Base-by-base conservation (phyloP, 1,140 invertebrate species). In the Papilio dardanus region DNA sequence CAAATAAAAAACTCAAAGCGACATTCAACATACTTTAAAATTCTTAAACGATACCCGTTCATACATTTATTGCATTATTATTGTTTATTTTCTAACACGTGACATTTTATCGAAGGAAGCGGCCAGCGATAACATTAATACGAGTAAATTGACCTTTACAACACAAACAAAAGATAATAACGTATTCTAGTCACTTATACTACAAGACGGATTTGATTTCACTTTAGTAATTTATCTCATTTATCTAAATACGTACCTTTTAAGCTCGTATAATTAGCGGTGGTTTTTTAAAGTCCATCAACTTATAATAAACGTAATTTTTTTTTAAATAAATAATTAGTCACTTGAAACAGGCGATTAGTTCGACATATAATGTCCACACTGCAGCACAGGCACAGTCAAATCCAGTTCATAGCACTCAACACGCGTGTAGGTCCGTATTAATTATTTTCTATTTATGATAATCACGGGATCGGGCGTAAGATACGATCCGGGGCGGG, bases 321-420 rank as follows among this genome's bases (percentile, higher is more conserved):
- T 54, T 78, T 81, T 74, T 37, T 77, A 75, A 76, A 77, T 76
- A 77, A n/a, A 67, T 62, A 65, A 71, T 76, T 77, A 81, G 81
- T 84, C 80, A 86, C 80, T 74, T 28, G 74, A 40, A 74, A 50
- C 67, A 40, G 16, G 54, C 50, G 66, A 33, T 73, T 33, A 73
- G n/a, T 54, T n/a, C n/a, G 2, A 79, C 68, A 74, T 75, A 37
- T 74, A 46, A 74, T n/a, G 76, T 81, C 74, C 76, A 66, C 76
- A 42, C 46, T 67, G 24, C 74, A 80, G 69, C 84, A 90, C 86
- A 84, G 71, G 76, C 81, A 89, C 86, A 79, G 81, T 73, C 79
- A 86, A 88, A 89, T 91, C 89, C 89, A 90, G 86, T 88, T 83
- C 81, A 37, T 77, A 79, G 80, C 85, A 84, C 89, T 87, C 76